Evolutionary conservation across 2,888 invertebrate species (phyloP).

Genomic region (Eudemis profundana): DNA sequence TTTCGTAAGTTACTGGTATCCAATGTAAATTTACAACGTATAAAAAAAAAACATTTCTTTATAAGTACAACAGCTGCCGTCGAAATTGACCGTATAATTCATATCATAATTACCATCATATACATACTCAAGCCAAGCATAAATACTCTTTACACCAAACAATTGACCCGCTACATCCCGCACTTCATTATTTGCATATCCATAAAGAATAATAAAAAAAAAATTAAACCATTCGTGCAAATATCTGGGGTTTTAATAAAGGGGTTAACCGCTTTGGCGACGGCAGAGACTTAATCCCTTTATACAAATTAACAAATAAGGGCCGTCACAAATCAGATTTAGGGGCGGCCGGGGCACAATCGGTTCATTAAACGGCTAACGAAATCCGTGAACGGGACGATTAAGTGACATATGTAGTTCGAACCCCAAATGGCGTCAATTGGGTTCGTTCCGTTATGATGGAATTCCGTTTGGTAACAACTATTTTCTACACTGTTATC

Average conservation of each 20-base stretch:
- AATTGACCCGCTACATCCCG: slow-evolving; percentile 19
- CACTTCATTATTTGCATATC: slow-evolving; percentile 39
- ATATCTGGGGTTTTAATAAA: slow-evolving; percentile 4
- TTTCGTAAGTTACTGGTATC: too few relatives aligned
- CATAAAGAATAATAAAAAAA: slow-evolving; percentile 50
- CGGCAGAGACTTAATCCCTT: slow-evolving; percentile 27
- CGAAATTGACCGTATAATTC: not conserved
- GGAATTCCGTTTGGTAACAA: slow-evolving; percentile 1
- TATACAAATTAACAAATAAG: slow-evolving; percentile 65
- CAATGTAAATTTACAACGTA: too few relatives aligned
- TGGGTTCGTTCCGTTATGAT: slow-evolving; percentile 10
- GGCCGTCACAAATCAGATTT: slow-evolving; percentile 71
- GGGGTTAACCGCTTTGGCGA: slow-evolving; percentile 49
- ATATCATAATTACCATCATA: slow-evolving; percentile 1
- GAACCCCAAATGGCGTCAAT: slow-evolving; percentile 20
- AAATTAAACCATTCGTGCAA: slow-evolving; percentile 22
- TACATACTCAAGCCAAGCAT: slow-evolving; percentile 4
- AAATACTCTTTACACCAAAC: slow-evolving; percentile 7
- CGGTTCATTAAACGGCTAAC: slow-evolving; percentile 78
- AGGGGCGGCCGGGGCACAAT: slow-evolving; percentile 70
- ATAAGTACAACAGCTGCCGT: slow-evolving; percentile 1
- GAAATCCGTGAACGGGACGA: slow-evolving; percentile 57
- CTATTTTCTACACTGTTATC: too few relatives aligned
- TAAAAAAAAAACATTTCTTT: slow-evolving; percentile 5
- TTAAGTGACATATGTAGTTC: slow-evolving; percentile 45